Evolutionary conservation across 2,888 invertebrate species (phyloP).

Genomic region (Stictocephala bisonia): DNA sequence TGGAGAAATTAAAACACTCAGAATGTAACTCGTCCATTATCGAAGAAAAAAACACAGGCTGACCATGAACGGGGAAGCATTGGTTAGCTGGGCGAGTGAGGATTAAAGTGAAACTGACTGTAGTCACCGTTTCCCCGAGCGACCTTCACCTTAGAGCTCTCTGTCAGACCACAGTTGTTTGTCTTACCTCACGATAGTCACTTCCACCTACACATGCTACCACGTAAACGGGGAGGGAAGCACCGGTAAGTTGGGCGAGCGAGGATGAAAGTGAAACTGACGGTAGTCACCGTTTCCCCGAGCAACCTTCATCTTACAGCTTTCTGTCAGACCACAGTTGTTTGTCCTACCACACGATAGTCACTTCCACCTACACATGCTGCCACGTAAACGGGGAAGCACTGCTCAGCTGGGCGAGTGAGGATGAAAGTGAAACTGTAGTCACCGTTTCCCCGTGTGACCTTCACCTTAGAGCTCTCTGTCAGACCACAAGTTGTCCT

Average conservation of each 20-base stretch:
- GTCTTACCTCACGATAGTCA: too few relatives aligned
- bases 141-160: neutral
- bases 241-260: neutral
- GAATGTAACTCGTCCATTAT: too few relatives aligned
- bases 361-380: too few relatives aligned
- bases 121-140: too few relatives aligned
- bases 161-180: too few relatives aligned
- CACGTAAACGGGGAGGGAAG: neutral
- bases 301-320: neutral
- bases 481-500: too few relatives aligned
- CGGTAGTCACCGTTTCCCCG: neutral
- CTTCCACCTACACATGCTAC: too few relatives aligned
- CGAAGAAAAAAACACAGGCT: too few relatives aligned
- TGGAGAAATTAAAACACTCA: too few relatives aligned
- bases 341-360: too few relatives aligned
- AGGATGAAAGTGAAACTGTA: constrained; percentile 25
- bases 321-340: too few relatives aligned
- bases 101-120: constrained; percentile 1
- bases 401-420: neutral
- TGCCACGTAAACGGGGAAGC: neutral
- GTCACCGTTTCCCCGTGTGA: constrained; percentile 16
- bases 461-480: constrained; percentile 33
- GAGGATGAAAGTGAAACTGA: constrained; percentile 5
- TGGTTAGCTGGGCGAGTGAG: neutral
- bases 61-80: too few relatives aligned